Base-by-base conservation (phyloP, 2,888 invertebrate species). In the Galerucella calmariensis region DNA sequence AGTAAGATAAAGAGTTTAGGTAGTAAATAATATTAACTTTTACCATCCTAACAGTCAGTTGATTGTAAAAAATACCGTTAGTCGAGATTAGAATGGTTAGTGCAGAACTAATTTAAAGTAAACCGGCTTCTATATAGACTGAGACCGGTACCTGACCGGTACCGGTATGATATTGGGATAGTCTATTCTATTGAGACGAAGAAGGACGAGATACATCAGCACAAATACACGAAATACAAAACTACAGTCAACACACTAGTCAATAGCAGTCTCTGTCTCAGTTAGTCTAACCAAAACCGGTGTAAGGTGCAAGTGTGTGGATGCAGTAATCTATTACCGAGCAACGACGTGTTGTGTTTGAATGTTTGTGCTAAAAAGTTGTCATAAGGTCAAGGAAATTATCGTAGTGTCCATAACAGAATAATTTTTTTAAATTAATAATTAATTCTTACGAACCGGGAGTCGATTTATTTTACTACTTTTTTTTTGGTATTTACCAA, bases 301-400 rank as follows among this genome's bases (percentile, higher is more conserved):
- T 20, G 48, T 20, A 16, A 11, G 58, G 53, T 20, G 48, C 14
- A 16, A 11, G 65, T 11, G 65, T 14, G 46, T 41, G n/a, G 65
- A 24, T 44, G 44, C 16, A 5, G 9, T 48, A 59, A 63, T 41
- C 6, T 16, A 65, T 10, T 46, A 41, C 20, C 62, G 27, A 41
- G 58, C 61, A 5, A 24, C 44, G 48, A 62, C 69, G 69, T 61
- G 69, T 69, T 41, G 53, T 61, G 27, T n/a, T 41, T 46, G 65
- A 3, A 27, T 53, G 70, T 35, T 46, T 66, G 70, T 70, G 75
- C 73, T 70, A 73, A 75, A 75, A 69, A 73, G 51, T 58, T 46
- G 53, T 48, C 24, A 35, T 70, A 69, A 72, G 76, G 78, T 78
- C 78, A 76, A 76, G 78, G 75, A 78, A 76, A 71, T 16, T 11